A percentile compares a stretch with the other conserved stretches of the same genome.
phyloP scores from a whole-genome alignment of 2,797 vertebrate genomes.

The Melanogrammus aeglefinus region DNA sequence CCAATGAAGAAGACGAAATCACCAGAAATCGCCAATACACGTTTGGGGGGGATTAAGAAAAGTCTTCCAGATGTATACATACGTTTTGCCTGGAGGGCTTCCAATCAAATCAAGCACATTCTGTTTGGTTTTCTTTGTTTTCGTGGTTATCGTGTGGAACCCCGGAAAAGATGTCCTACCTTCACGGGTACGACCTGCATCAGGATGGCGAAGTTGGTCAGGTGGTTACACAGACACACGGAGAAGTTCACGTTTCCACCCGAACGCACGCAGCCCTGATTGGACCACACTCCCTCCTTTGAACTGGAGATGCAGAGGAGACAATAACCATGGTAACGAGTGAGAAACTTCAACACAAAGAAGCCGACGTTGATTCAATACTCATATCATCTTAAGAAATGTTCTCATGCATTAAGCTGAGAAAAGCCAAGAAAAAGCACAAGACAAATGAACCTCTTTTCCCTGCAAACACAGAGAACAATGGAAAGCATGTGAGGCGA shows the following conservation, averaged over 20 bases:
- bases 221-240: constrained; percentile 89
- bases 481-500: constrained; percentile 22
- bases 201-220: constrained; percentile 97
- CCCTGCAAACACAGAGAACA: constrained; percentile 24
- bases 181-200: constrained; percentile 96
- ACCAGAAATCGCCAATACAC: background rate
- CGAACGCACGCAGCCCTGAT: constrained; percentile 80
- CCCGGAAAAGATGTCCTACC: constrained; percentile 72
- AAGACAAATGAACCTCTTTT: background rate
- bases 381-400: background rate
- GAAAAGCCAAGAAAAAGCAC: background rate
- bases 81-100: background rate
- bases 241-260: constrained; percentile 85
- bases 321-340: background rate
- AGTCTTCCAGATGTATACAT: background rate
- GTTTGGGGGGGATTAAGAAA: background rate
- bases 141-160: background rate
- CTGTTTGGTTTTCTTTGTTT: background rate
- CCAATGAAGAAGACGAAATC: background rate
- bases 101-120: background rate
- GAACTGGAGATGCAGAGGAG: constrained; percentile 69
- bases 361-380: background rate
- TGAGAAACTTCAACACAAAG: background rate
- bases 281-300: constrained; percentile 86
- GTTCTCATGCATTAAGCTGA: background rate